These are phyloP conservation scores for Fukomys damarensis DNA, from an alignment of 2,113 vertebrate species.

Conservation along the genomic window DNA sequence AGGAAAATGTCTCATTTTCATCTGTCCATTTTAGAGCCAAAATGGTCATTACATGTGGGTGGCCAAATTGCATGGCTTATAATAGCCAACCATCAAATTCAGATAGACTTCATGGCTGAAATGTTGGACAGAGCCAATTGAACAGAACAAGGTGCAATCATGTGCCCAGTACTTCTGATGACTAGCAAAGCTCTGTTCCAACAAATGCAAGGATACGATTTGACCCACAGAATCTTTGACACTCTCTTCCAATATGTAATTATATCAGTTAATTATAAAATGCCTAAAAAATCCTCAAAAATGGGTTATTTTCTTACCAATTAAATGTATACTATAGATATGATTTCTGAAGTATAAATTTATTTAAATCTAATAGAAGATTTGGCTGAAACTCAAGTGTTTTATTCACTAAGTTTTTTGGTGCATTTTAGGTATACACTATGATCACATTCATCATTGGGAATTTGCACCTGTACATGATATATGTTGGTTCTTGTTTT, in stretches of 20 bases:
- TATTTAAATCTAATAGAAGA: background rate
- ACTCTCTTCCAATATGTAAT: background rate
- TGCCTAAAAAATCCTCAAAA: background rate
- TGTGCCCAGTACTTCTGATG: background rate
- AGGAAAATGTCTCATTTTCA: background rate
- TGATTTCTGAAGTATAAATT: slow-evolving; percentile 9
- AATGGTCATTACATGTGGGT: background rate
- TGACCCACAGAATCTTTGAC: background rate
- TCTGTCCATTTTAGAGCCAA: background rate
- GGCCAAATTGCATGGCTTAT: background rate
- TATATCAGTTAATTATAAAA: background rate
- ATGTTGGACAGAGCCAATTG: background rate
- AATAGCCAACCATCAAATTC: background rate
- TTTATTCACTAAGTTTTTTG: too few species aligned
- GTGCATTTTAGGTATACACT: too few species aligned
- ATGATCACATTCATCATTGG: too few species aligned
- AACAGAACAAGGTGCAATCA: background rate
- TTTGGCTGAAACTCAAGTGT: background rate
- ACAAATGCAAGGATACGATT: background rate
- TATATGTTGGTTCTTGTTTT: too few species aligned
- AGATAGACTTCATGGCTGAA: background rate
- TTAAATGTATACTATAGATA: background rate
- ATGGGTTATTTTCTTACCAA: background rate
- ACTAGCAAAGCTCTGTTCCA: background rate
- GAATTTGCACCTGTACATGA: too few species aligned